phyloP scores from a whole-genome alignment of 2,888 invertebrate genomes.

The Cordilura impudica region DNA sequence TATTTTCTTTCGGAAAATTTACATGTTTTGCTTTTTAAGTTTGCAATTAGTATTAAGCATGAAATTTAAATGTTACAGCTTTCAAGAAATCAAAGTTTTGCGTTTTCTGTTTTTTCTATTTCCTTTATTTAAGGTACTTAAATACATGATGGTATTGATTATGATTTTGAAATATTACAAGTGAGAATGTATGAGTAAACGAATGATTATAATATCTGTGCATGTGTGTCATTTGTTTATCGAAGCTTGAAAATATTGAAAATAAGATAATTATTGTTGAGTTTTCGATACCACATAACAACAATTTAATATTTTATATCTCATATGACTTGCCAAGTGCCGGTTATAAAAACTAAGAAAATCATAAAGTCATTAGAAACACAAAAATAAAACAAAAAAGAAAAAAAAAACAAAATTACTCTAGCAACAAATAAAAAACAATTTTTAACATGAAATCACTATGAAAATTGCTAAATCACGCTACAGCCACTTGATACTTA shows the following conservation, averaged over 20 bases:
- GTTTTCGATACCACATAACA: neutral
- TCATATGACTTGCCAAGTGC: constrained; percentile 40
- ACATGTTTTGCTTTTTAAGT: too few species aligned
- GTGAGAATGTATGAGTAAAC: too few species aligned
- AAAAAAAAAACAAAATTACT: neutral
- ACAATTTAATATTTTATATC: neutral
- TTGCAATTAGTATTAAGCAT: too few species aligned
- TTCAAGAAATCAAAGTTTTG: too few species aligned
- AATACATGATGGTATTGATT: too few species aligned
- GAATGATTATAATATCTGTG: neutral
- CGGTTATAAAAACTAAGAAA: neutral
- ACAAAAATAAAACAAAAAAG: too few species aligned
- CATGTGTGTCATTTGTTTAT: constrained; percentile 11
- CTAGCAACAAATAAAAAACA: neutral
- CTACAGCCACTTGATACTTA: too few species aligned
- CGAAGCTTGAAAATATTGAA: constrained; percentile 8
- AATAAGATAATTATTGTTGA: neutral
- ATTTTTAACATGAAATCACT: constrained; percentile 21
- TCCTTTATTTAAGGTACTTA: too few species aligned
- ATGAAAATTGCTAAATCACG: constrained; percentile 48
- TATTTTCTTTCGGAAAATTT: too few species aligned
- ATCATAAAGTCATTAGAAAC: neutral
- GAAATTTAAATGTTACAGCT: too few species aligned
- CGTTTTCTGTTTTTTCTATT: too few species aligned
- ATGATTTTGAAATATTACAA: too few species aligned